phyloP scores from a whole-genome alignment of 1,140 invertebrate species.

The Eurosta solidaginis region DNA sequence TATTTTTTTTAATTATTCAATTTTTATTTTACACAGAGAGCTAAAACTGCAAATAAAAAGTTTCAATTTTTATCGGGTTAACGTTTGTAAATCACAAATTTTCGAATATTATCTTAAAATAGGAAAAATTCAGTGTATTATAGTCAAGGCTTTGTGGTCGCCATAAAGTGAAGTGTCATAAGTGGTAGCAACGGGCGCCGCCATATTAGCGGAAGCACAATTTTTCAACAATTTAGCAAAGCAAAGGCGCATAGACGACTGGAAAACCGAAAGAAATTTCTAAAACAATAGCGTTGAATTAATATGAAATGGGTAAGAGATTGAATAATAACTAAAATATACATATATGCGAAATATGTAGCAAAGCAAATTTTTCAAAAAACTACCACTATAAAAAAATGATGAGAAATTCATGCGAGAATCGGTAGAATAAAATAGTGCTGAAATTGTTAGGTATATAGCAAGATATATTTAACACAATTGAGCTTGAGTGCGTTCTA shows the following conservation, averaged over 20 bases:
- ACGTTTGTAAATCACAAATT: background rate
- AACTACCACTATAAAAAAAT: background rate
- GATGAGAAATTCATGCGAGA: background rate
- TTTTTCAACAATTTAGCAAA: background rate
- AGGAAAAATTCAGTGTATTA: background rate
- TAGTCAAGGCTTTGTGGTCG: background rate
- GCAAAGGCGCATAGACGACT: background rate
- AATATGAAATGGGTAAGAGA: slow-evolving; percentile 37
- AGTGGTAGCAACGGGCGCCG: background rate
- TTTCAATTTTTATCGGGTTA: slow-evolving; percentile 1
- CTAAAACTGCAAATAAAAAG: background rate
- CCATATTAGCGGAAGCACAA: background rate
- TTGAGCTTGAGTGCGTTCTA: too few relatives aligned
- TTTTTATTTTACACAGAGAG: background rate
- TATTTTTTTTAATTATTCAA: slow-evolving; percentile 27
- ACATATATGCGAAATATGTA: background rate
- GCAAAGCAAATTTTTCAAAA: background rate
- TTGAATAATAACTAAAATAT: background rate
- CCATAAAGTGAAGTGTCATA: background rate
- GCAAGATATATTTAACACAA: too few relatives aligned
- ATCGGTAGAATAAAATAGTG: too few relatives aligned
- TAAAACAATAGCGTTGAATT: background rate
- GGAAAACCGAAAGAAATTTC: background rate
- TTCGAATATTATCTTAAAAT: background rate
- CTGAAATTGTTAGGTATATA: too few relatives aligned